Conservation (phyloP, 2,888 invertebrate genomes). For the Drosophila testacea region DNA sequence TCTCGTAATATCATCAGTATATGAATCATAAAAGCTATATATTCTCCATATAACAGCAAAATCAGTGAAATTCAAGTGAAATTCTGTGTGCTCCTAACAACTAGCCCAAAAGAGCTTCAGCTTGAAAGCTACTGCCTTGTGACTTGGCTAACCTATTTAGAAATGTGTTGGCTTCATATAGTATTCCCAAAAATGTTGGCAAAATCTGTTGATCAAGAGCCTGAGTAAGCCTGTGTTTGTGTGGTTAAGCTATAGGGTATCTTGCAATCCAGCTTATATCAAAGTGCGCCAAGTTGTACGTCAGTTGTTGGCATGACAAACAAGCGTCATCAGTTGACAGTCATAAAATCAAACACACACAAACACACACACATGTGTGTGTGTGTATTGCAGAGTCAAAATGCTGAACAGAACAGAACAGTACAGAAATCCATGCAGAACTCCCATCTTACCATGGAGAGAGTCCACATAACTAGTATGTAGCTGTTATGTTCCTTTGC, state of each 20-base stretch:
- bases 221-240: not conserved
- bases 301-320: slow-evolving; percentile 65
- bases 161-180: too few relatives aligned
- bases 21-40: not conserved
- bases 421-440: slow-evolving; percentile 1
- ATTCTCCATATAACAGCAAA: not conserved
- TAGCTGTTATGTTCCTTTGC: not conserved
- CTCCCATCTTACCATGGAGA: not conserved
- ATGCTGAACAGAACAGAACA: too few relatives aligned
- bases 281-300: not conserved
- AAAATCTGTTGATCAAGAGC: too few relatives aligned
- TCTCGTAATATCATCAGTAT: too few relatives aligned
- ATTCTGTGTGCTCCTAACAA: too few relatives aligned
- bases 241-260: not conserved
- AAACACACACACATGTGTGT: not conserved
- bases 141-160: too few relatives aligned
- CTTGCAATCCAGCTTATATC: not conserved
- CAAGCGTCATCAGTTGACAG: slow-evolving; percentile 72
- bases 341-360: slow-evolving; percentile 68
- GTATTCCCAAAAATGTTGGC: too few relatives aligned
- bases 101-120: too few relatives aligned
- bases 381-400: not conserved
- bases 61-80: too few relatives aligned
- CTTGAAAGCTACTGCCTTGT: too few relatives aligned
- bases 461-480: not conserved